These are phyloP conservation scores for Drosophila subsilvestris DNA, from an alignment of 2,888 invertebrate species.

Conservation along the genomic window DNA sequence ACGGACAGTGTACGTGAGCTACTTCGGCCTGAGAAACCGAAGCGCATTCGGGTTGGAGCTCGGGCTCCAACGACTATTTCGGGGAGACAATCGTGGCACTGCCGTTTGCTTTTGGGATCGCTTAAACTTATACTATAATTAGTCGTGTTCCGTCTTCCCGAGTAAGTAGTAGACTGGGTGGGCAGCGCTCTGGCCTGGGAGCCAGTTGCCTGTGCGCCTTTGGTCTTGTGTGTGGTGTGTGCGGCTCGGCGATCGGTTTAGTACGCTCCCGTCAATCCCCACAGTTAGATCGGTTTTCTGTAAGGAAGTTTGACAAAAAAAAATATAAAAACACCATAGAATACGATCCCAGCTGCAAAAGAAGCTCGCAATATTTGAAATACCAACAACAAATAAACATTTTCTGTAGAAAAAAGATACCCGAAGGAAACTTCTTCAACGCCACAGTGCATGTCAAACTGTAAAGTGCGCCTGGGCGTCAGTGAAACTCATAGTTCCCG, in stretches of 20 bases:
- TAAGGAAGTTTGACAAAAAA: conserved; percentile 51
- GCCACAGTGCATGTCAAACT: conserved; percentile 48
- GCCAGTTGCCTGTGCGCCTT: conserved; percentile 30
- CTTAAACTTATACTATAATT: conserved; percentile 83
- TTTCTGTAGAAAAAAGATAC: background rate
- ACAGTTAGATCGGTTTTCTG: conserved; percentile 80
- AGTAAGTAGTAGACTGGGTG: conserved; percentile 83
- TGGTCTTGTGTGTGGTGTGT: conserved; percentile 54
- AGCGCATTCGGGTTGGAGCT: conserved; percentile 4
- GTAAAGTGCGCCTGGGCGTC: conserved; percentile 9
- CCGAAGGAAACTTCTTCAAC: background rate
- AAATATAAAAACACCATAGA: conserved; percentile 1
- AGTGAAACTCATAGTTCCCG: background rate
- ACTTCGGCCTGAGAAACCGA: conserved; percentile 22
- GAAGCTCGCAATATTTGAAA: background rate
- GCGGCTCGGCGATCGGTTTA: conserved; percentile 66
- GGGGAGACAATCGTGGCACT: conserved; percentile 35
- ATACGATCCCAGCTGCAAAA: background rate
- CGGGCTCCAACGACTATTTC: conserved; percentile 6
- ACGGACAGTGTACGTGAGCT: conserved; percentile 63
- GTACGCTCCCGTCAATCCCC: conserved; percentile 84
- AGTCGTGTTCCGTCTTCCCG: conserved; percentile 84
- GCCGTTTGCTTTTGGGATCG: conserved; percentile 68
- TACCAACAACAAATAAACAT: background rate
- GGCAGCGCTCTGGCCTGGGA: conserved; percentile 48